phyloP scores from a whole-genome alignment of 2,113 vertebrate genomes.

The Aix galericulata region DNA sequence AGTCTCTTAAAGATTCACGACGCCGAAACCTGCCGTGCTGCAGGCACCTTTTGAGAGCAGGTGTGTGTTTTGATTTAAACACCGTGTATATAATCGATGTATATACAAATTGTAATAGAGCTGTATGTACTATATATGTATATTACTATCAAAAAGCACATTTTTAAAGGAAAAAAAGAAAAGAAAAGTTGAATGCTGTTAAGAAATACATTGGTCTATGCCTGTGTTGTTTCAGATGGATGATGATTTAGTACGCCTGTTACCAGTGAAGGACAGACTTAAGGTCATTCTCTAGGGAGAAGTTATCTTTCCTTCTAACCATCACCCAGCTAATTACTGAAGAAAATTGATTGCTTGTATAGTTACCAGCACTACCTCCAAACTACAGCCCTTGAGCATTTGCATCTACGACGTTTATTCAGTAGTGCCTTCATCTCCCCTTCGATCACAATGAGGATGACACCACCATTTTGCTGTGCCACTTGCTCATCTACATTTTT shows the following conservation, averaged over 20 bases:
- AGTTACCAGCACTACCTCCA: neutral
- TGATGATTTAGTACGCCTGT: neutral
- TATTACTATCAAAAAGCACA: slow-evolving; percentile 8
- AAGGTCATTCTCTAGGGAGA: neutral
- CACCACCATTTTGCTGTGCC: neutral
- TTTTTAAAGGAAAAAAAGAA: neutral
- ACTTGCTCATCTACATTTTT: neutral
- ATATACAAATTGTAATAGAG: neutral
- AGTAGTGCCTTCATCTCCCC: slow-evolving; percentile 43
- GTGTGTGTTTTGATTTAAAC: neutral
- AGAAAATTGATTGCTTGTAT: neutral
- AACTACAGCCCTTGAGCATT: neutral
- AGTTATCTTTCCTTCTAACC: neutral
- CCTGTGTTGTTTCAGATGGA: neutral
- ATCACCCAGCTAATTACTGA: accelerated
- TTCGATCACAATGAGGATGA: accelerated
- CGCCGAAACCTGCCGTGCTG: neutral
- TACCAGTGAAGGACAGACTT: neutral
- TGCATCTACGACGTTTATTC: neutral
- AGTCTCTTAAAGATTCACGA: neutral
- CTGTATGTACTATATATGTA: slow-evolving; percentile 2
- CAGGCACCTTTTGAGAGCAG: neutral
- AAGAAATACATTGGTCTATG: neutral
- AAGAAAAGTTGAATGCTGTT: neutral
- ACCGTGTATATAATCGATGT: neutral